phyloP scores from a whole-genome alignment of 2,888 invertebrate genomes.

The Heliconius charithonia region DNA sequence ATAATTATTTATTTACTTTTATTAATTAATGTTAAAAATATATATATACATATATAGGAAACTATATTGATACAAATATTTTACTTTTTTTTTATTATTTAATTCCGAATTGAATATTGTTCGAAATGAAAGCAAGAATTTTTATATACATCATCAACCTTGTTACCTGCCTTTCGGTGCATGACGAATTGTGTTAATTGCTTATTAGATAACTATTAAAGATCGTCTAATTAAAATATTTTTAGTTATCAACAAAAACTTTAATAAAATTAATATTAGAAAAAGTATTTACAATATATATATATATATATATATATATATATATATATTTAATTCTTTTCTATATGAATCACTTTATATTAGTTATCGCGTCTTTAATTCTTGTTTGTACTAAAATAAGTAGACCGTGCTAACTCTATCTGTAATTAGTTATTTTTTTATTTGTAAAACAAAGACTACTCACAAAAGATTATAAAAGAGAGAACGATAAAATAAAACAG shows the following conservation, averaged over 20 bases:
- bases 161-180: constrained; percentile 50
- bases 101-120: not conserved
- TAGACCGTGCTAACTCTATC: constrained; percentile 5
- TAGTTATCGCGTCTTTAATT: not conserved
- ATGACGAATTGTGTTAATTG: constrained; percentile 52
- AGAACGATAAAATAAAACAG: constrained; percentile 4
- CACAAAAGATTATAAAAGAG: not conserved
- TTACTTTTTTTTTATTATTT: too few species aligned
- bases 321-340: too few species aligned
- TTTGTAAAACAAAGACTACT: not conserved
- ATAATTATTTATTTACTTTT: too few species aligned
- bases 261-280: not conserved
- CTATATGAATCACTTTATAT: not conserved
- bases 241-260: not conserved
- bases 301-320: too few species aligned
- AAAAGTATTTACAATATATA: too few species aligned
- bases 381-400: constrained; percentile 1
- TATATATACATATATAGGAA: too few species aligned
- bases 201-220: constrained; percentile 32
- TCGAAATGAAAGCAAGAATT: constrained; percentile 33
- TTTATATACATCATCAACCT: constrained; percentile 41
- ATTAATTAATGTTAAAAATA: too few species aligned
- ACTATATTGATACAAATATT: too few species aligned
- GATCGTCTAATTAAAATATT: not conserved
- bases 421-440: not conserved